Evolutionary conservation across 2,113 vertebrate genomes (phyloP), one percentile per base, ranked within the genome.

Genomic region (Cyrtonyx montezumae): DNA sequence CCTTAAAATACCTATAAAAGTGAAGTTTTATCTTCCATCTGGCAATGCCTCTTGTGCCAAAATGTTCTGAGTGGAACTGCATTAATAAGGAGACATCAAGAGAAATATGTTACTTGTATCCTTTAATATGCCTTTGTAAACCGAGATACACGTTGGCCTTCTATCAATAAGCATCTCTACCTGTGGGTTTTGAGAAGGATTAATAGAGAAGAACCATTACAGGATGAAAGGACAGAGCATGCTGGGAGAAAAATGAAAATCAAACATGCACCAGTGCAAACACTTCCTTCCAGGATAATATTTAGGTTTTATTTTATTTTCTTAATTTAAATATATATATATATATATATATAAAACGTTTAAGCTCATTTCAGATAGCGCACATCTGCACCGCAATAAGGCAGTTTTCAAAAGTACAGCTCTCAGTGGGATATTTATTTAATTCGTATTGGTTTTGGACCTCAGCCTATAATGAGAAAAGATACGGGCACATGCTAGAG

Each of bases 201-300:
- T 97, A 98, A 94, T 94, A 61, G 69, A 96, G 94, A 93, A 97
- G 96, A 97, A 96, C 96, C 86, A 97, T 97, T 97, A 97, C 81
- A 71, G 94, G 97, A 98, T 98, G 95, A 98, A 98, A 98, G 96
- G 93, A 63, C 91, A 88, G 89, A 85, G 94, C 97, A 80, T 94
- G 96, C 98, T 98, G 98, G 94, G 97, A 98, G 93, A 97, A 97
- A 97, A 97, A 97, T 98, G 96, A 97, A 97, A 98, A 97, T 97
- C 97, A 98, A 98, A 98, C 96, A 92, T 87, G 87, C 88, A 96
- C 95, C 96, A 87, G 22, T 91, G 88, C 97, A 96, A 96, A 95
- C 90, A 97, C 97, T 98, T 98, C 97, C 97, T 98, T 97, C 96
- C 96, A 96, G 95, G 96, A 92, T 94, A 97, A 96, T 93, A 93